Conservation (phyloP, 2,888 invertebrate genomes). For the Adelphocoris suturalis region DNA sequence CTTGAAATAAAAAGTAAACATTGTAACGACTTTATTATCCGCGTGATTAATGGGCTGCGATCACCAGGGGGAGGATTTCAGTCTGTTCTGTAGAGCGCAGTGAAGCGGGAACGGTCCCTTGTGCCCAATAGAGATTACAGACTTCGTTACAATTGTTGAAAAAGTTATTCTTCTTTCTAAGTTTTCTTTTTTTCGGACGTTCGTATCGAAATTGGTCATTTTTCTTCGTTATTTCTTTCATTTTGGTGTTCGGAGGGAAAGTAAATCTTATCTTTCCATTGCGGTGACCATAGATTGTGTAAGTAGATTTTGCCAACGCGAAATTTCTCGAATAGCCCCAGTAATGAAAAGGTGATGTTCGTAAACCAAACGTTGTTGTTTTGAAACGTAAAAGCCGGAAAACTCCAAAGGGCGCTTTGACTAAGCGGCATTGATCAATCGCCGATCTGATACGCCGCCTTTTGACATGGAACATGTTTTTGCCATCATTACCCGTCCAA, state of each 20-base stretch:
- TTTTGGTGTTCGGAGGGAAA: not conserved
- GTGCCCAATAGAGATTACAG: slow-evolving; percentile 65
- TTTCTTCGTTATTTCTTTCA: not conserved
- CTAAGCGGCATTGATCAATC: too few relatives aligned
- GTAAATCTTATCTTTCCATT: too few relatives aligned
- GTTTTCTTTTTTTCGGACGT: not conserved
- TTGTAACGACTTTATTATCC: slow-evolving; percentile 71
- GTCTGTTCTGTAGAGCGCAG: slow-evolving; percentile 18
- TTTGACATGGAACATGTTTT: too few relatives aligned
- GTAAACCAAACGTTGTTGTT: too few relatives aligned
- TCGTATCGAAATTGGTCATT: not conserved
- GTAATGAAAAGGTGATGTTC: too few relatives aligned
- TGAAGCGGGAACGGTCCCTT: slow-evolving; percentile 15
- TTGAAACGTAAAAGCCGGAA: too few relatives aligned
- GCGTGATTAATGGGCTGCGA: slow-evolving; percentile 68
- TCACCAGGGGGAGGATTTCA: slow-evolving; percentile 38
- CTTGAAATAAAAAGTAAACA: slow-evolving; percentile 70
- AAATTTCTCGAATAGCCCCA: too few relatives aligned
- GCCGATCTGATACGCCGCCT: too few relatives aligned
- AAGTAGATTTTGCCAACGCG: too few relatives aligned
- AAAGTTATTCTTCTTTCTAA: slow-evolving; percentile 2
- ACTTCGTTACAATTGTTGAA: slow-evolving; percentile 44
- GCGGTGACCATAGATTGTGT: too few relatives aligned
- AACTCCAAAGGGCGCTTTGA: too few relatives aligned
- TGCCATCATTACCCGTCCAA: too few relatives aligned